Conservation (phyloP, 2,113 vertebrate species). For the Pangasianodon gigas region DNA sequence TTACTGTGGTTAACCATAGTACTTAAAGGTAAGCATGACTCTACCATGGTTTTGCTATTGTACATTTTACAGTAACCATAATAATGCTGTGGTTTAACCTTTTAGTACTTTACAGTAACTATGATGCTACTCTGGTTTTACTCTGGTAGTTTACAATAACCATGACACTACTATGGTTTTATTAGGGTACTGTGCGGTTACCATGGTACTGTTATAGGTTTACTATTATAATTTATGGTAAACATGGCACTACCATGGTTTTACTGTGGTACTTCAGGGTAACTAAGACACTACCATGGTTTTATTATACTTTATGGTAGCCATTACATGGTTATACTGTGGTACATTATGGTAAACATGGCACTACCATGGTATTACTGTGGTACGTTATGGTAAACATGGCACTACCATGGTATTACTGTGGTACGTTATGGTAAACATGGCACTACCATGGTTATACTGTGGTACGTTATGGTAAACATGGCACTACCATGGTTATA, state of each 20-base stretch:
- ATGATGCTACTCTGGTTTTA: not conserved
- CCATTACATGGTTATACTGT: not conserved
- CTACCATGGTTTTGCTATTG: not conserved
- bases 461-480: not conserved
- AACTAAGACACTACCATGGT: not conserved
- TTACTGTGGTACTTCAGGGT: not conserved
- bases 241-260: not conserved
- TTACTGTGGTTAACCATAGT: slow-evolving; percentile 13
- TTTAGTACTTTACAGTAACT: not conserved
- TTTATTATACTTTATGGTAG: not conserved
- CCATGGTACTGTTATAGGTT: not conserved
- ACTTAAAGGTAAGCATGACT: slow-evolving; percentile 6
- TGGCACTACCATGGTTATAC: not conserved
- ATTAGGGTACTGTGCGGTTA: not conserved
- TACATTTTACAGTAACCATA: no score
- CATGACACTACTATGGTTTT: not conserved
- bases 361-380: not conserved
- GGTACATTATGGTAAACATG: not conserved
- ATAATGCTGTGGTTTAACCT: not conserved
- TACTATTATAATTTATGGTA: not conserved
- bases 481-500: no score
- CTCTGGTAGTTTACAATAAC: not conserved
- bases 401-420: no score
- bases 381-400: no score
- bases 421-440: not conserved